Conservation (phyloP, 2,797 vertebrate species). For the Dermochelys coriacea region DNA sequence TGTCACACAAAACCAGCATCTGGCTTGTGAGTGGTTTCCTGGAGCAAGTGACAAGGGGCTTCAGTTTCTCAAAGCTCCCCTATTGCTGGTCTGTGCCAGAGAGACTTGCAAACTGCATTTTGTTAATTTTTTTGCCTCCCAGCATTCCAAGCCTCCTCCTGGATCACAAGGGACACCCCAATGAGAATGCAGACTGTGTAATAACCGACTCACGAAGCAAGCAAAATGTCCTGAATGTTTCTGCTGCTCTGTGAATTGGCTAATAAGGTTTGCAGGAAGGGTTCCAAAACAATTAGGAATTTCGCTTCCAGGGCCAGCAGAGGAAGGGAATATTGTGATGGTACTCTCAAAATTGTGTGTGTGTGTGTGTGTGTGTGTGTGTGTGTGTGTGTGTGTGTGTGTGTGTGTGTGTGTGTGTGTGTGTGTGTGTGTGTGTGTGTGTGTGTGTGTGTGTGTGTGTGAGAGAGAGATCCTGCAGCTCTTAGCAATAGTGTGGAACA, state of each 20-base stretch:
- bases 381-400: no score
- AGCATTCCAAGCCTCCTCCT: not conserved
- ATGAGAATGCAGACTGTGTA: not conserved
- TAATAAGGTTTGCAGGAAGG: not conserved
- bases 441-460: no score
- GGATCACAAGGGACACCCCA: no score
- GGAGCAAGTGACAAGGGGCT: not conserved
- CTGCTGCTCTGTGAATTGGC: not conserved
- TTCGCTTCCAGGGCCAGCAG: not conserved
- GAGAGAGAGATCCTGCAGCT: not conserved
- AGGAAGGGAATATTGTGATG: not conserved
- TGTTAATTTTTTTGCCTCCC: not conserved
- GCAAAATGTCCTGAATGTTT: not conserved
- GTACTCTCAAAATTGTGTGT: not conserved
- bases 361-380: no score
- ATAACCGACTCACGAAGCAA: not conserved
- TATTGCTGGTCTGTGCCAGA: not conserved
- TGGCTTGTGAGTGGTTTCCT: not conserved
- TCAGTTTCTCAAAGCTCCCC: not conserved
- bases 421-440: no score
- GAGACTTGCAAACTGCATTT: not conserved
- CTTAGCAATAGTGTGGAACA: not conserved
- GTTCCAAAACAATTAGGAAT: not conserved
- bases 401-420: no score
- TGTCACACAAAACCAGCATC: not conserved